Conservation (phyloP, 2,113 vertebrate genomes). For the Jacana jacana region DNA sequence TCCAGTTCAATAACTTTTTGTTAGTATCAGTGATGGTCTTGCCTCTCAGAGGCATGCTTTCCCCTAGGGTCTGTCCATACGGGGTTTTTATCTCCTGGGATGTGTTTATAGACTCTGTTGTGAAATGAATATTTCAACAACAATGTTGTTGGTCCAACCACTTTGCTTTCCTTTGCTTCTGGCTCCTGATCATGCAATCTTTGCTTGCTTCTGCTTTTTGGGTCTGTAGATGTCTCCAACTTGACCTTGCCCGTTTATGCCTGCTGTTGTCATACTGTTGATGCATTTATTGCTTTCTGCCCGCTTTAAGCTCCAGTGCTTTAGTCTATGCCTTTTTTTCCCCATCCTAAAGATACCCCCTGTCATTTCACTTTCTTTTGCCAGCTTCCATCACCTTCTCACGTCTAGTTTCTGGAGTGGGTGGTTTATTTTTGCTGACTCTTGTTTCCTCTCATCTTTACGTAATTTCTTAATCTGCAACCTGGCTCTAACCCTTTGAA, state of each 20-base stretch:
- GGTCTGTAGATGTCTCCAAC: neutral
- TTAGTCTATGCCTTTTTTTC: neutral
- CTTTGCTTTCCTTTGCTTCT: neutral
- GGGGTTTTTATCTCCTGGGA: neutral
- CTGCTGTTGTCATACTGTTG: neutral
- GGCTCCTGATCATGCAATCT: neutral
- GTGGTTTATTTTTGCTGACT: conserved; percentile 36
- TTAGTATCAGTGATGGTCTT: neutral
- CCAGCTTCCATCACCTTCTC: conserved; percentile 25
- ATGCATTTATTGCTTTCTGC: neutral
- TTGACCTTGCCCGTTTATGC: neutral
- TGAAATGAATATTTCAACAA: neutral
- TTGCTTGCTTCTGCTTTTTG: neutral
- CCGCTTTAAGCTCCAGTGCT: conserved; percentile 4
- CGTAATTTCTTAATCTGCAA: neutral
- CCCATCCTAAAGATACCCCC: neutral
- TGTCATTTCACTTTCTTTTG: conserved; percentile 41
- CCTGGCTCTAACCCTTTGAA: neutral
- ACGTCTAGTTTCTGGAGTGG: neutral
- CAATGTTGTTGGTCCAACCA: neutral
- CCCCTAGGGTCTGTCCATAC: neutral
- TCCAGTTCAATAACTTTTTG: neutral
- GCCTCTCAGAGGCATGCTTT: neutral
- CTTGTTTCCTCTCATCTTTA: neutral
- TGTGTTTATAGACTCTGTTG: neutral